Evolutionary conservation across 2,888 invertebrate genomes (phyloP), one percentile per base, ranked within the genome.

Genomic region (Ctena decussata): DNA sequence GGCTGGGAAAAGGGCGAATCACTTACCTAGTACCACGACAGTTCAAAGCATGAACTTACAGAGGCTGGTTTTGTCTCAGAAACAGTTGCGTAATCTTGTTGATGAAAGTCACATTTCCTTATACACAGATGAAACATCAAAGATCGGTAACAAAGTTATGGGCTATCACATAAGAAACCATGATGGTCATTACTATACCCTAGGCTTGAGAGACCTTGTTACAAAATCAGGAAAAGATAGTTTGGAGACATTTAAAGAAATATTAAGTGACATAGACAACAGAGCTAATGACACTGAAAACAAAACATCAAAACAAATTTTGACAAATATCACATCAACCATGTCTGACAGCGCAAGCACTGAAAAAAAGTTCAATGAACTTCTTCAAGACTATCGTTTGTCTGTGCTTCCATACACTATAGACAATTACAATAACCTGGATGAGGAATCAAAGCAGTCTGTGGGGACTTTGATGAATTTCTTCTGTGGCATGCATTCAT

Each of bases 301-400:
- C 21, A 15, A 32, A 1, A 57, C 44, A 6, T 79, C 79, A 37
- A 79, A 60, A 30, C 1, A 27, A n/a, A 81, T 70, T n/a, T 57
- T 76, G 8, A 76, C 69, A 24, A 75, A 81, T 53, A 76, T 76
- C 30, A 76, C 32, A 39, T 32, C 81, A 18, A 86, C 82, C 2
- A 82, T 83, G 82, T 83, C 83, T 0, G 80, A 86, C 27, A 74
- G 70, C n/a, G 82, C 77, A 8, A 79, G 75, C 24, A 82, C 83
- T 35, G 82, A 86, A 83, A 70, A 60, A 3, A 77, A 77, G 30
- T 78, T 80, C 18, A 80, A 85, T 0, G 78, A 85, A 24, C 71
- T 74, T 8, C 76, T 78, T n/a, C 46, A 85, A 57, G 41, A 84
- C 15, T 84, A 77, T 41, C 46, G 74, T 30, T 41, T 70, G 24